These are phyloP conservation scores for Lepidurus apus DNA, from an alignment of 1,140 invertebrate genomes.

Conservation along the genomic window DNA sequence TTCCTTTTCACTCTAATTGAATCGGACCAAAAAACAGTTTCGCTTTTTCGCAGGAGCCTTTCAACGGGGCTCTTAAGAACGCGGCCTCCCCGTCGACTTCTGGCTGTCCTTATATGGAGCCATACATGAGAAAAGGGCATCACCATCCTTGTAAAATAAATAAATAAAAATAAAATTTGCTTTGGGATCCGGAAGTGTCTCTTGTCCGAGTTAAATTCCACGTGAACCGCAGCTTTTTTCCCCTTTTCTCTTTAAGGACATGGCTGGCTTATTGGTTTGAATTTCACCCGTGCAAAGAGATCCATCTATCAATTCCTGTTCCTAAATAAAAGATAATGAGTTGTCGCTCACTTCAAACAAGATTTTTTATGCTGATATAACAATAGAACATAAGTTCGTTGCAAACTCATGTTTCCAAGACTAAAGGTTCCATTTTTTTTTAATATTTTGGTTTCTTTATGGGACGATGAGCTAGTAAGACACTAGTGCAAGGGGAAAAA, in stretches of 20 bases:
- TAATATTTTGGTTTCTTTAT: not conserved
- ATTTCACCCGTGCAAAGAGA: not conserved
- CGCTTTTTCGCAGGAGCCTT: not conserved
- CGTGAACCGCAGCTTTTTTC: not conserved
- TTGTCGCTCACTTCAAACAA: constrained; percentile 13
- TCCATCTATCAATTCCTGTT: not conserved
- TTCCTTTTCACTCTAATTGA: constrained; percentile 1
- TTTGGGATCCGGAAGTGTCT: not conserved
- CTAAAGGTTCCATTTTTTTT: not conserved
- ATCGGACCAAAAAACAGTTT: not conserved
- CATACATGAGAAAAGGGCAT: not conserved
- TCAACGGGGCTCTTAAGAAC: not conserved
- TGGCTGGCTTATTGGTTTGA: no score
- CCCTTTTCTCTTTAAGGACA: not conserved
- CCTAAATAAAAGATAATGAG: not conserved
- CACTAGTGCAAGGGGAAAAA: not conserved
- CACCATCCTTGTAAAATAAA: not conserved
- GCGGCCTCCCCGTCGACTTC: not conserved
- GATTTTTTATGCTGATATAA: not conserved
- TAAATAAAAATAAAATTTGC: no score
- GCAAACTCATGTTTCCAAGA: not conserved
- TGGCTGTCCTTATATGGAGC: not conserved
- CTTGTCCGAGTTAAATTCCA: not conserved
- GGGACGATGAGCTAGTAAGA: not conserved
- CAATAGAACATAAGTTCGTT: constrained; percentile 10